Base-by-base conservation (phyloP, 2,113 vertebrate genomes). In the Solea senegalensis region DNA sequence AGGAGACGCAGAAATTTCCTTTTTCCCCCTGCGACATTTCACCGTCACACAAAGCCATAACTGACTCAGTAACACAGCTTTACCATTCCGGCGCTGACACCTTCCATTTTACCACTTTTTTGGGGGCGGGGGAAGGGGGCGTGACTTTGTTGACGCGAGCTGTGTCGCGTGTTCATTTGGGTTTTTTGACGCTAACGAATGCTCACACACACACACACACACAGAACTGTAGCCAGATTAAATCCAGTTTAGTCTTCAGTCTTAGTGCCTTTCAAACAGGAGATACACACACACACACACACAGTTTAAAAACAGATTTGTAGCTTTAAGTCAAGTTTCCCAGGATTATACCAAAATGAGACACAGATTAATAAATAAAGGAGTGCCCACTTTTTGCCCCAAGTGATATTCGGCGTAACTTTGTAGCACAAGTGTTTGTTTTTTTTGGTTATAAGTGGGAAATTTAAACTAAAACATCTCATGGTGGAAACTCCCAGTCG, bases 1-100 rank as follows among this genome's bases (percentile, higher is more conserved):
- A 97, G 97, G 96, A 96, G 95, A 95, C 85, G 75, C 52, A 48
- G 94, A 91, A 46, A 9, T 5, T 9, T 5, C 13, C 95, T 95
- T 92, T 91, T 91, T 92, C 60, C 95, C n/a, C 7, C 45, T 27
- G 27, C 41, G 93, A 93, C 93, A 27, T 90, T 94, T 93, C 94
- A 93, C 93, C 93, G 44, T 41, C 39, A 41, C 55, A 57, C 92
- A 49, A 96, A 97, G 96, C 95, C 96, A 98, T 96, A 96, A 91
- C 21, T 90, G 91, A 95, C 91, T 76, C 88, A 34, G 34, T 6
- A 89, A 85, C 88, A 90, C 83, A 93, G 83, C 90, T 90, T 91
- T 81, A 67, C 68, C 75, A 65, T 83, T 48, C 28, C 49, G 67
- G 60, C 5, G 27, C 41, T 51, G 7, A 44, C 43, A 2, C 52